Evolutionary conservation across 2,113 vertebrate genomes (phyloP).

Genomic region (Passer montanus): DNA sequence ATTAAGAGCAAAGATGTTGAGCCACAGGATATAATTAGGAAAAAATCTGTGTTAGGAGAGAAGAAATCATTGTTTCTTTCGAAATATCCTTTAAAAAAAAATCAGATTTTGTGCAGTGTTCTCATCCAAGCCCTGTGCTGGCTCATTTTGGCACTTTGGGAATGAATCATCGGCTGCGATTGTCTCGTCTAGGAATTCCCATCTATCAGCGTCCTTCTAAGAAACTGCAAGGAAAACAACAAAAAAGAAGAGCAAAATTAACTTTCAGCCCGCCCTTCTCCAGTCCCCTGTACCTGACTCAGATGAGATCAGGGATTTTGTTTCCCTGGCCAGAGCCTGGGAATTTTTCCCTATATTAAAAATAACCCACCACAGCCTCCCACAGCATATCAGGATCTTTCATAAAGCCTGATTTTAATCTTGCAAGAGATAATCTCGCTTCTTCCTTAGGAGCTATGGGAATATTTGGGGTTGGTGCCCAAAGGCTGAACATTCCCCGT

Average conservation of each 20-base stretch:
- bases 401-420: neutral
- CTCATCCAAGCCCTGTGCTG: neutral
- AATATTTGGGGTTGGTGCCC: neutral
- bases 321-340: neutral
- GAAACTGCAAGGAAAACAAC: constrained; percentile 13
- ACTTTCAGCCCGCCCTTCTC: neutral
- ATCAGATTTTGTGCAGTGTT: constrained; percentile 43
- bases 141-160: constrained; percentile 32
- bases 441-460: neutral
- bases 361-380: neutral
- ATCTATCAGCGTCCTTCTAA: constrained; percentile 31
- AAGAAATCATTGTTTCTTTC: constrained; percentile 26
- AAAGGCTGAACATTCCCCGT: neutral
- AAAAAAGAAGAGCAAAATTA: neutral
- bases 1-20: neutral
- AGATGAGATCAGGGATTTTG: constrained; percentile 53
- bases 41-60: constrained; percentile 1
- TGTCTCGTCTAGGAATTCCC: constrained; percentile 25
- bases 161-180: constrained; percentile 50
- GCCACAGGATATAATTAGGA: neutral
- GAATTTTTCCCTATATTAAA: constrained; percentile 17
- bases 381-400: neutral
- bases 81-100: neutral
- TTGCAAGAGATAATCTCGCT: neutral
- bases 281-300: neutral